Base-by-base conservation (phyloP, 1,140 invertebrate genomes). In the Micrasema minimum region DNA sequence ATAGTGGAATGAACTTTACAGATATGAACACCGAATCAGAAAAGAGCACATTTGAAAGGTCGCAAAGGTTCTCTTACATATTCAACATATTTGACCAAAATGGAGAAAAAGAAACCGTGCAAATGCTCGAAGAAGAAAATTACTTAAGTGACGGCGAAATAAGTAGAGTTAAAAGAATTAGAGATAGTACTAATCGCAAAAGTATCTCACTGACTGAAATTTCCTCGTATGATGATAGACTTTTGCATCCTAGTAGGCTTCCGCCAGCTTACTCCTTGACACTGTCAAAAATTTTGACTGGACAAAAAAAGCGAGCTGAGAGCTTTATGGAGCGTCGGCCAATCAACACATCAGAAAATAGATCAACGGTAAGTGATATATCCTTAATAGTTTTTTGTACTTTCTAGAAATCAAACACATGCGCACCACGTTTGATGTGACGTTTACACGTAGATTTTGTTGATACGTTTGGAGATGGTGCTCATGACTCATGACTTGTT, bases 141-240 rank as follows among this genome's bases (percentile, higher is more conserved):
- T 66, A 66, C 35, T 18, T 57, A 14, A 71, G 69, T 16, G 61
- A 66, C 11, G 14, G 50, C 14, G 69, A 66, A 31, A 3, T 66
- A n/a, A 43, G 48, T 38, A 2, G n/a, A 10, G 16, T 22, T 10
- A 59, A 26, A n/a, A 50, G 18, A 0, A 46, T 12, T 1, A 45
- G 12, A n/a, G 23, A 61, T 35, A 18, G 9, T 11, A 2, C 4
- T 1, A 69, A 69, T 48, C 51, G 66, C n/a, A 23, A 38, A 9
- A 69, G 66, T 22, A 11, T 59, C 59, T 69, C 66, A 5, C 35
- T 69, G 12, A 59, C 3, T 12, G 35, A 46, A 31, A 16, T 69
- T 20, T 38, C 55, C 1, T 11, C 55, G 2, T 41, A 16, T 4
- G 16, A 5, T 1, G 61, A 64, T 16, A 31, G 22, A 37, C 45